Conservation (phyloP, 2,113 vertebrate genomes). For the Tylochromis polylepis region DNA sequence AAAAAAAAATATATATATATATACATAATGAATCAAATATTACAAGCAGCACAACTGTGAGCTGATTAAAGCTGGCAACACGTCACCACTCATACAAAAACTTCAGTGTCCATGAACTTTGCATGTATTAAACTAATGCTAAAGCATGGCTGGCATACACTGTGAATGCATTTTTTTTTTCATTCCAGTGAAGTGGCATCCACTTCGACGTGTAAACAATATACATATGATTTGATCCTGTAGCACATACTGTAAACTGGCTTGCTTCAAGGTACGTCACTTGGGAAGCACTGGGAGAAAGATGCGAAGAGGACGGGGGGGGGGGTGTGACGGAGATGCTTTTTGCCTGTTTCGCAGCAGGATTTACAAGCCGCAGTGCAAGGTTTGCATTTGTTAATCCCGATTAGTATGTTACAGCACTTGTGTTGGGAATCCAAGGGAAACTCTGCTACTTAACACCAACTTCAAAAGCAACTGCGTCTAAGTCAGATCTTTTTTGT, state of each 20-base stretch:
- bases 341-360: background rate
- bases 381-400: background rate
- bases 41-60: background rate
- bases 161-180: background rate
- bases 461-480: background rate
- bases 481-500: background rate
- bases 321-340: background rate
- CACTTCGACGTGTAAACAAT: slow-evolving; percentile 31
- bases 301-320: background rate
- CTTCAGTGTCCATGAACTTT: background rate
- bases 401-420: background rate
- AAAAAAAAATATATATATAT: background rate
- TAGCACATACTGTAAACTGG: background rate
- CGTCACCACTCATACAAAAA: background rate
- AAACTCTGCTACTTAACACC: background rate
- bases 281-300: background rate
- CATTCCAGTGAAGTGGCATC: slow-evolving; percentile 17
- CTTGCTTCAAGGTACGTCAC: background rate
- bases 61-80: background rate
- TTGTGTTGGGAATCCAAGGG: background rate
- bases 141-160: background rate
- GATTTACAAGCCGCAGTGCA: background rate
- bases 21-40: background rate
- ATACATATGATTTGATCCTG: background rate
- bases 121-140: background rate